A percentile compares a stretch with the other conserved stretches of the same genome.
Conservation (phyloP, 2,797 vertebrate genomes). For the Myoxocephalus aenaeus region DNA sequence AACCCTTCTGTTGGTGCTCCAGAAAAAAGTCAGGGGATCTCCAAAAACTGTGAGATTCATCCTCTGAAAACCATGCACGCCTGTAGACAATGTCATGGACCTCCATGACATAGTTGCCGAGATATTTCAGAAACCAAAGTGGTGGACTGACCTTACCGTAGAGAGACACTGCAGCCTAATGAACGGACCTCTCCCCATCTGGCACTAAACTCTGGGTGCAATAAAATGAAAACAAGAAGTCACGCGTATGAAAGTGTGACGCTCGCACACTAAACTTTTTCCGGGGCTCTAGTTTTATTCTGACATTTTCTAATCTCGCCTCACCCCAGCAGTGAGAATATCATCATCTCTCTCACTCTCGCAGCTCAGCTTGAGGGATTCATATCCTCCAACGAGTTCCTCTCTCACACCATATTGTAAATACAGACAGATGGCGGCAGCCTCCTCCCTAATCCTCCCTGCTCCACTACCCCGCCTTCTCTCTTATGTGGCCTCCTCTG, state of each 20-base stretch:
- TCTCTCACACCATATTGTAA: conserved; percentile 31
- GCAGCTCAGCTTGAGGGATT: conserved; percentile 44
- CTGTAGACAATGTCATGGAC: neutral
- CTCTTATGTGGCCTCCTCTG: conserved; percentile 37
- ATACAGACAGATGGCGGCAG: conserved; percentile 64
- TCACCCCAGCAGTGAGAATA: conserved; percentile 24
- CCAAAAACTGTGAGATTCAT: neutral
- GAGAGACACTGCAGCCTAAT: neutral
- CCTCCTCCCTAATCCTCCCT: conserved; percentile 51
- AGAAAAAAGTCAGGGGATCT: neutral
- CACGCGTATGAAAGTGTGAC: neutral
- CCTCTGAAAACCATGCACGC: neutral
- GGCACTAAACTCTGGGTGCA: neutral
- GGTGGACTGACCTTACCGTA: neutral
- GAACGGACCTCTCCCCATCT: neutral
- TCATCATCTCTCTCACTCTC: conserved; percentile 32
- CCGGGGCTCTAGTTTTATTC: neutral
- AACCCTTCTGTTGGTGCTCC: neutral
- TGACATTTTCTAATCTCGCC: conserved; percentile 32
- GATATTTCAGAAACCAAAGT: neutral
- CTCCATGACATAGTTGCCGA: neutral
- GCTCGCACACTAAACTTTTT: neutral
- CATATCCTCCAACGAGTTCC: conserved; percentile 43
- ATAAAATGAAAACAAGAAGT: neutral
- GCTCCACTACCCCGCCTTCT: conserved; percentile 2